These are phyloP conservation scores for Cygnus olor DNA, from an alignment of 2,797 vertebrate genomes.

Conservation along the genomic window DNA sequence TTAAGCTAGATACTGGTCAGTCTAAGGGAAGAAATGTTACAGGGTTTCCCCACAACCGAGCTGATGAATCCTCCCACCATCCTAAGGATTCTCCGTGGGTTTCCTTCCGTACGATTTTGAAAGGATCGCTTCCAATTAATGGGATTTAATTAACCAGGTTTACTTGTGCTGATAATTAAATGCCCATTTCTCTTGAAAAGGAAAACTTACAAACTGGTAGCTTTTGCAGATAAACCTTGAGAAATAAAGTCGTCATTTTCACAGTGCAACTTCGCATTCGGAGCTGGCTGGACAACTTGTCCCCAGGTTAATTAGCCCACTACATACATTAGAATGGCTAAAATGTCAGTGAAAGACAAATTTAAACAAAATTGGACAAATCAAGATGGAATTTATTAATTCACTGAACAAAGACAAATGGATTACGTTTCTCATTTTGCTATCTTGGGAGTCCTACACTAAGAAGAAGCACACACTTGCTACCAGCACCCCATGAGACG, in stretches of 20 bases:
- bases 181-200: neutral
- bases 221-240: neutral
- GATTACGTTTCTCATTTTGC: neutral
- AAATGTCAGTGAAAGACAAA: neutral
- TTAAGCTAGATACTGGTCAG: neutral
- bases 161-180: neutral
- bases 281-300: neutral
- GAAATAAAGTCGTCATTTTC: neutral
- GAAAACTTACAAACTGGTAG: neutral
- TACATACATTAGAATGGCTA: neutral
- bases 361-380: neutral
- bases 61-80: neutral
- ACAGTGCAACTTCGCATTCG: neutral
- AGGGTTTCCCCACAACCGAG: neutral
- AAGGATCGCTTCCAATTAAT: conserved; percentile 39
- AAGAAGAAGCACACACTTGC: neutral
- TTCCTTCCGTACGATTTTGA: neutral
- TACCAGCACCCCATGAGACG: neutral
- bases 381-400: neutral
- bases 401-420: neutral
- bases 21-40: neutral
- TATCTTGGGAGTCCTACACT: neutral
- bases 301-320: neutral
- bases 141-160: conserved; percentile 16
- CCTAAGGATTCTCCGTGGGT: neutral